Percentiles rank a stretch among this genome's conserved stretches.
These are phyloP conservation scores for Artemia sinica DNA, from an alignment of 2,888 invertebrate genomes.

Conservation along the genomic window DNA sequence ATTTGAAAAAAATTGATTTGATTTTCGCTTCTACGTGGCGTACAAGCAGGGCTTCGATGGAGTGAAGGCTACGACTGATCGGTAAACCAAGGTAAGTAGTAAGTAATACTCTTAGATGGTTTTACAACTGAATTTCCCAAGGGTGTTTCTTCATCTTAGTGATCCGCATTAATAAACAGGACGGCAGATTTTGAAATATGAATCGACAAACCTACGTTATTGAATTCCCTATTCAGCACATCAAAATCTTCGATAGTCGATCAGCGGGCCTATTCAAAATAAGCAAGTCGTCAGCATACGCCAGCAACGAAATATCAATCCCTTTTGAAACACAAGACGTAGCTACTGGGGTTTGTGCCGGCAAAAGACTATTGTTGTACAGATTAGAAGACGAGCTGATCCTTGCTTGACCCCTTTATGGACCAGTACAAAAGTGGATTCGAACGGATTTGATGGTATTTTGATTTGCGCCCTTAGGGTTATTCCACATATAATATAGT, in stretches of 20 bases:
- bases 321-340: constrained; percentile 1
- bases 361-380: background rate
- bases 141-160: background rate
- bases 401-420: constrained; percentile 12
- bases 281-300: background rate
- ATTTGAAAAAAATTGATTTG: no score
- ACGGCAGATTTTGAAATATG: background rate
- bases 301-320: background rate
- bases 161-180: background rate
- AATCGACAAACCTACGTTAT: no score
- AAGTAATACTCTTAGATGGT: constrained; percentile 1
- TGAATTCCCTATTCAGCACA: no score
- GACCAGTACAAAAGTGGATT: constrained; percentile 5
- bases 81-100: background rate
- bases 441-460: constrained; percentile 5
- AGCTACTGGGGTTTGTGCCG: background rate
- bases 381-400: no score
- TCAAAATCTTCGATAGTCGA: no score
- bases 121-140: background rate
- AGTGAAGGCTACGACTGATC: background rate
- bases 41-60: background rate
- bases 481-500: constrained; percentile 6
- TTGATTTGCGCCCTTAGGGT: constrained; percentile 12
- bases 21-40: background rate
- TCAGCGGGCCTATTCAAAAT: no score